Evolutionary conservation across 2,113 vertebrate species (phyloP).

Genomic region (Clarias batrachus): DNA sequence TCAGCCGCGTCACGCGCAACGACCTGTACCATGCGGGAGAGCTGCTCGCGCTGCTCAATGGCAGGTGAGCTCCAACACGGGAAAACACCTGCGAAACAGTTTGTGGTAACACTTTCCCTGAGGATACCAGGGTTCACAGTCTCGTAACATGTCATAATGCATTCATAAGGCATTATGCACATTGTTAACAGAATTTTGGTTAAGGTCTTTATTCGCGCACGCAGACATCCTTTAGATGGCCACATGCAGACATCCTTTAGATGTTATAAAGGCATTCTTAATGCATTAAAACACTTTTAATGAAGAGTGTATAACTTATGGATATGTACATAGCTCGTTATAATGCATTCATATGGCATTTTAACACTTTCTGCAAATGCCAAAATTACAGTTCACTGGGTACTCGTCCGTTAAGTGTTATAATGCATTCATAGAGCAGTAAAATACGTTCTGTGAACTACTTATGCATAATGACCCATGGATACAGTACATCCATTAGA

Average conservation of each 20-base stretch:
- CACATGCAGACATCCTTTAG: too few species aligned
- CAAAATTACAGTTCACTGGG: too few species aligned
- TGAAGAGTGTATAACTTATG: background rate
- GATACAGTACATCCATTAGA: too few species aligned
- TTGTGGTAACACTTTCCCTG: background rate
- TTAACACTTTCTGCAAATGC: too few species aligned
- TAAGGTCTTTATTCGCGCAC: background rate
- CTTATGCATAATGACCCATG: background rate
- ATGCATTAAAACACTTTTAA: background rate
- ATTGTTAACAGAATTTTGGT: background rate
- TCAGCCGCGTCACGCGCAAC: conserved; percentile 93
- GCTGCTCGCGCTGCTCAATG: conserved; percentile 93
- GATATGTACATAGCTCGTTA: background rate
- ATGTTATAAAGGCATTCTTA: too few species aligned
- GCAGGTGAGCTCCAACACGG: conserved; percentile 78
- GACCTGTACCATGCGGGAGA: conserved; percentile 98
- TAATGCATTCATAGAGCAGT: background rate
- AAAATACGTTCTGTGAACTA: background rate
- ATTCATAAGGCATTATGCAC: background rate
- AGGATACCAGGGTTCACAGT: background rate
- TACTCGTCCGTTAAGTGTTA: background rate
- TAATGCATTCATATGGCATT: too few species aligned
- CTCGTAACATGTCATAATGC: background rate
- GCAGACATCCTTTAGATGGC: too few species aligned
- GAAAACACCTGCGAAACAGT: background rate